phyloP scores from a whole-genome alignment of 2,797 vertebrate species.

The Lacerta viridis region DNA sequence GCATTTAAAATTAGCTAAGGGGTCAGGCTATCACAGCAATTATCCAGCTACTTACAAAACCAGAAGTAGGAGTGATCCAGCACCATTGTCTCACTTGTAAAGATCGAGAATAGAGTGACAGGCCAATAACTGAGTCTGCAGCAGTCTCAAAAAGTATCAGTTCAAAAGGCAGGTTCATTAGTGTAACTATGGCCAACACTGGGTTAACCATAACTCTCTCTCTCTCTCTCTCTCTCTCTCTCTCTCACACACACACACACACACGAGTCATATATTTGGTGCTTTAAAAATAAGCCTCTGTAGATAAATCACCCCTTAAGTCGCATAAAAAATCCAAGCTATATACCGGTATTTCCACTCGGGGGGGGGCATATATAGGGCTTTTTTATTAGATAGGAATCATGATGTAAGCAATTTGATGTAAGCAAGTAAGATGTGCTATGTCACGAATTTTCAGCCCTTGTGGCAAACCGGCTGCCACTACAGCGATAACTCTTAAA shows the following conservation, averaged over 20 bases:
- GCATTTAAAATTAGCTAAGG: constrained; percentile 33
- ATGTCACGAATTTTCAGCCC: neutral
- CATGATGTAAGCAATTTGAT: neutral
- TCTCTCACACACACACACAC: too few relatives aligned
- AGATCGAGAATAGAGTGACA: neutral
- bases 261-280: neutral
- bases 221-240: too few relatives aligned
- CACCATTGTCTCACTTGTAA: neutral
- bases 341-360: neutral
- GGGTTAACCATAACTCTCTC: neutral
- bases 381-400: neutral
- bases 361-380: neutral
- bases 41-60: constrained; percentile 19
- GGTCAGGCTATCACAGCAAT: neutral
- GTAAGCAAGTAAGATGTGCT: neutral
- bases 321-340: neutral
- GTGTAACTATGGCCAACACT: neutral
- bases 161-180: neutral
- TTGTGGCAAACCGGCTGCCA: neutral
- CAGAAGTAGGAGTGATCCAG: neutral
- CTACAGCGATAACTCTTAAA: neutral
- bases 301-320: neutral
- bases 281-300: neutral
- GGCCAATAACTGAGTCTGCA: neutral
- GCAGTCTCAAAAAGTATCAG: neutral